Conservation (phyloP, 2,113 vertebrate species). For the Danionella cerebrum region DNA sequence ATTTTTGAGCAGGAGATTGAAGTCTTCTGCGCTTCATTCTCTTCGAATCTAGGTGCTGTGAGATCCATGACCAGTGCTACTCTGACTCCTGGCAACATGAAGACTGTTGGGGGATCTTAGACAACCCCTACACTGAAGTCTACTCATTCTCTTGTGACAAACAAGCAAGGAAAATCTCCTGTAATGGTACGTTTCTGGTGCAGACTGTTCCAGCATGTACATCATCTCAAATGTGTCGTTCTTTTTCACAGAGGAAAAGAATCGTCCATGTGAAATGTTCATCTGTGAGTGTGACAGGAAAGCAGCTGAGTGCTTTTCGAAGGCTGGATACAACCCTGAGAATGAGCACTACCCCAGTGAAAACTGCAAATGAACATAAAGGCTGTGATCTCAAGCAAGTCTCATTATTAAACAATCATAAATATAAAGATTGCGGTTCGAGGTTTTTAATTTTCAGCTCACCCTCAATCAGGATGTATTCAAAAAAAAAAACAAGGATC, state of each 20-base stretch:
- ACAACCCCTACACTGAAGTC: conserved; percentile 64
- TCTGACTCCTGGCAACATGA: neutral
- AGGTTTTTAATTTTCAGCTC: neutral
- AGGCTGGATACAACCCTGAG: conserved; percentile 41
- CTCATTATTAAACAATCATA: no score
- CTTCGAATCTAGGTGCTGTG: conserved; percentile 64
- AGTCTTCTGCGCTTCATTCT: no score
- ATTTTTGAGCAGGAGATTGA: no score
- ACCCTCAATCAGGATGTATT: no score
- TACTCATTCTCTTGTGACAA: conserved; percentile 56
- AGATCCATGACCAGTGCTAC: conserved; percentile 70
- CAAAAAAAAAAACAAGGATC: no score
- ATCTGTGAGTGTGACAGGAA: conserved; percentile 73
- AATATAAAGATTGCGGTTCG: no score
- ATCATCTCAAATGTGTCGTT: neutral
- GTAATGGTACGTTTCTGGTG: conserved; percentile 51
- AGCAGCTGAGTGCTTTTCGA: conserved; percentile 68
- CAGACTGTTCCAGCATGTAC: neutral
- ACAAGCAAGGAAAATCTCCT: conserved; percentile 45
- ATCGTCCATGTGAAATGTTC: conserved; percentile 52
- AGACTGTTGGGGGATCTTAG: conserved; percentile 45
- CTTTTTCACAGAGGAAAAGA: conserved; percentile 51
- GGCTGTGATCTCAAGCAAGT: neutral
- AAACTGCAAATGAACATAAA: neutral
- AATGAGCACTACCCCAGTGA: neutral